phyloP scores from a whole-genome alignment of 1,140 invertebrate species.

The Tyrophagus putrescentiae region DNA sequence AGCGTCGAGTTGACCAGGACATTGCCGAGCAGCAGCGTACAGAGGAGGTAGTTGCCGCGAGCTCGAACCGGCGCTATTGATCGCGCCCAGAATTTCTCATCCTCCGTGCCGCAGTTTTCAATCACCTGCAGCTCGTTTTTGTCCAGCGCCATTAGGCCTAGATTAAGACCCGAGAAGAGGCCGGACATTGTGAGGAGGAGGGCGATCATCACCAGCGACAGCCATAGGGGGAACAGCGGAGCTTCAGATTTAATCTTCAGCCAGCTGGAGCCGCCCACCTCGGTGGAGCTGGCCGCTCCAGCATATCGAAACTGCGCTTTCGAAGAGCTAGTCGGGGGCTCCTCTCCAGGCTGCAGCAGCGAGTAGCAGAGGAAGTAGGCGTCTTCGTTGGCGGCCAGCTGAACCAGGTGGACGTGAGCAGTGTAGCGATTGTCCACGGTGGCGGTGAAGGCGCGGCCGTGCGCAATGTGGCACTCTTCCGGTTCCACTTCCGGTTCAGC shows the following conservation, averaged over 20 bases:
- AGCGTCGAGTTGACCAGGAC: constrained; percentile 94
- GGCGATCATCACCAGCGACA: constrained; percentile 37
- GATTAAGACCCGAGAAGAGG: constrained; percentile 82
- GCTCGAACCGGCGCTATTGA: constrained; percentile 75
- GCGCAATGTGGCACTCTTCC: too few species aligned
- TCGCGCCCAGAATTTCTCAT: constrained; percentile 43
- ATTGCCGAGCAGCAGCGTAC: constrained; percentile 81
- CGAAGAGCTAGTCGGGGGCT: too few species aligned
- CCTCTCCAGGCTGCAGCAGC: too few species aligned
- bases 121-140: constrained; percentile 67
- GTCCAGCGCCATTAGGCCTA: constrained; percentile 91
- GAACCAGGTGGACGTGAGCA: too few species aligned
- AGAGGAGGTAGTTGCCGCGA: constrained; percentile 89
- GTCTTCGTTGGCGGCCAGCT: not conserved
- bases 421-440: too few species aligned
- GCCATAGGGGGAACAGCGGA: constrained; percentile 38
- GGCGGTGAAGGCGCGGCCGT: too few species aligned
- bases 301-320: too few species aligned
- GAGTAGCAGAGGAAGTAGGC: too few species aligned
- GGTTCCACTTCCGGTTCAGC: too few species aligned
- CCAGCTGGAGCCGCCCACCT: constrained; percentile 46
- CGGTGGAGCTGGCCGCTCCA: too few species aligned
- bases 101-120: constrained; percentile 30
- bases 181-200: constrained; percentile 73
- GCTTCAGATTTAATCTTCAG: too few species aligned